These are phyloP conservation scores for Heliconius aoede DNA, from an alignment of 2,888 invertebrate genomes.

Conservation along the genomic window DNA sequence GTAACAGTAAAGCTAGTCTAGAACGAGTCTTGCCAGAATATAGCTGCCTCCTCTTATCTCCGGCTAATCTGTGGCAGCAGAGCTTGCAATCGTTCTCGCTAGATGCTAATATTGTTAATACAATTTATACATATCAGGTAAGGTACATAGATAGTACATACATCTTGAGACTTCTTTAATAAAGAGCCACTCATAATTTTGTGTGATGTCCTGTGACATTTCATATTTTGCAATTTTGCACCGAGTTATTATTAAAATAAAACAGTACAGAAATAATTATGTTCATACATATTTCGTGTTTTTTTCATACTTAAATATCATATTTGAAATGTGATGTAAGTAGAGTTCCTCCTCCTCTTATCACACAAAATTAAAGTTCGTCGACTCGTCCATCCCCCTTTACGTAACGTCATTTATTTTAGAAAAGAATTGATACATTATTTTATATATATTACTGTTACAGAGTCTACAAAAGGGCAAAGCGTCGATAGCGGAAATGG, in stretches of 20 bases:
- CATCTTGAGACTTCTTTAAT: not conserved
- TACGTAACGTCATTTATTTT: not conserved
- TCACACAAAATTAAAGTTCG: too few species aligned
- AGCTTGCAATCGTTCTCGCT: slow-evolving; percentile 90
- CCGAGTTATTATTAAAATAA: too few species aligned
- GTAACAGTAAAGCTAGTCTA: slow-evolving; percentile 81
- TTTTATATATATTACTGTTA: slow-evolving; percentile 1
- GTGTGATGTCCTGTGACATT: not conserved
- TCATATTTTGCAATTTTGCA: not conserved
- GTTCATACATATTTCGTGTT: too few species aligned
- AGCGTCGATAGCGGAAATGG: slow-evolving; percentile 93
- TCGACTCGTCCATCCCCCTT: too few species aligned
- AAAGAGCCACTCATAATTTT: not conserved
- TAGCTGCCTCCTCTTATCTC: slow-evolving; percentile 95
- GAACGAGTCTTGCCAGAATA: slow-evolving; percentile 93
- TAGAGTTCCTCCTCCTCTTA: too few species aligned
- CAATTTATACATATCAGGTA: slow-evolving; percentile 93
- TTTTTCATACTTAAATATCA: too few species aligned
- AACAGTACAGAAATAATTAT: too few species aligned
- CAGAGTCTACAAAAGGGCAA: slow-evolving; percentile 93
- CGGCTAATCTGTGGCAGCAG: slow-evolving; percentile 96
- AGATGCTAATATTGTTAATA: slow-evolving; percentile 91
- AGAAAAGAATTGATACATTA: not conserved
- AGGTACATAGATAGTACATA: slow-evolving; percentile 8
- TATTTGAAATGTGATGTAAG: too few species aligned